These are phyloP conservation scores for Congeria kusceri DNA, from an alignment of 2,888 invertebrate species.

Conservation along the genomic window DNA sequence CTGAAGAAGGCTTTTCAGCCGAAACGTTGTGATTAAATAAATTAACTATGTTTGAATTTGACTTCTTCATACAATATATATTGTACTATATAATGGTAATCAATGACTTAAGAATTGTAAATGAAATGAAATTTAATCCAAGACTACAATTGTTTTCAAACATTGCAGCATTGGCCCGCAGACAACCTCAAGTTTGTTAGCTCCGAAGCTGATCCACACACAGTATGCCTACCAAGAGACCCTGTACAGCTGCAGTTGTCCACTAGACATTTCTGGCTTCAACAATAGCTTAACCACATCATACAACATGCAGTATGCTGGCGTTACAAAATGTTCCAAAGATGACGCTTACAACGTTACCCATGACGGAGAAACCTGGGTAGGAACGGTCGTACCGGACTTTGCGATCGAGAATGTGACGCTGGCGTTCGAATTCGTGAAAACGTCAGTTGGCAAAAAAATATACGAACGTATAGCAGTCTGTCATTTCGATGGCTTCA, in stretches of 20 bases:
- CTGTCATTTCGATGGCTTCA: no score
- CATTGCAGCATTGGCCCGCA: no score
- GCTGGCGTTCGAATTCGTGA: neutral
- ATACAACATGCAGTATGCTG: neutral
- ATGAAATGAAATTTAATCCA: no score
- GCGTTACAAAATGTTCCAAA: neutral
- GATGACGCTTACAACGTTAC: neutral
- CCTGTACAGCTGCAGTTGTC: neutral
- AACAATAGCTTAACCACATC: neutral
- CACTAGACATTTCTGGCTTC: neutral
- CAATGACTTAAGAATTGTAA: no score
- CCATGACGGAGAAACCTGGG: neutral
- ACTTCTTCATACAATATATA: no score
- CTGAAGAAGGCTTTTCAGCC: no score
- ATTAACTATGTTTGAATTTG: no score
- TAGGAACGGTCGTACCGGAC: neutral
- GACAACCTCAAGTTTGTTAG: neutral
- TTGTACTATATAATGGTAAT: no score
- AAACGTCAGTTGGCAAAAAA: no score
- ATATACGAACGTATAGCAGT: no score
- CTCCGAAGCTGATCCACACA: neutral
- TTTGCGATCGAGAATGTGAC: slow-evolving; percentile 5
- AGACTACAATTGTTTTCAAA: no score
- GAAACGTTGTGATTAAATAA: no score
- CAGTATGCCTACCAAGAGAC: neutral